Evolutionary conservation across 2,888 invertebrate species (phyloP).

Genomic region (Euspilapteryx auroguttella): DNA sequence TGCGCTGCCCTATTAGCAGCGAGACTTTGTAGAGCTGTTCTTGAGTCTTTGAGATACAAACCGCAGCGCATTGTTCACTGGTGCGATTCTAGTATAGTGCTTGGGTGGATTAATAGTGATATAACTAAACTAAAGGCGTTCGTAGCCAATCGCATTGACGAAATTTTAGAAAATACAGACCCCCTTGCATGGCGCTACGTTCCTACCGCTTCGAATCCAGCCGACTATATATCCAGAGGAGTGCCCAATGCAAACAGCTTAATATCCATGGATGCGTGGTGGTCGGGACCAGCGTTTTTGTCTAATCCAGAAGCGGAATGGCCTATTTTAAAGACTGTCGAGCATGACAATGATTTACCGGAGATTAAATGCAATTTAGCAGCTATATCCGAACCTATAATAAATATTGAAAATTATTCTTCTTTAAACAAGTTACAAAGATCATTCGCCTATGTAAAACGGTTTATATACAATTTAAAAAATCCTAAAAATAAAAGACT

Average conservation of each 20-base stretch:
- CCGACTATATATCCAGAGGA: conserved; percentile 7
- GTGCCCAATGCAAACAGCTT: not conserved
- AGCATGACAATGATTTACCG: too few species aligned
- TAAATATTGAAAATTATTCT: conserved; percentile 7
- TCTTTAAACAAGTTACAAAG: conserved; percentile 5
- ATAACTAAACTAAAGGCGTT: conserved; percentile 9
- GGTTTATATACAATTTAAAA: conserved; percentile 2
- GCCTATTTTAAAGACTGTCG: too few species aligned
- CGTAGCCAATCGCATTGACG: conserved; percentile 8
- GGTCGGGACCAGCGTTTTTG: too few species aligned
- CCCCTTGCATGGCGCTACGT: conserved; percentile 7
- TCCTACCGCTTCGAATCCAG: conserved; percentile 5
- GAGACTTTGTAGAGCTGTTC: conserved; percentile 7
- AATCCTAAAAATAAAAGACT: not conserved
- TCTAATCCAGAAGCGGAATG: too few species aligned
- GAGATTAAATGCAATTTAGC: too few species aligned
- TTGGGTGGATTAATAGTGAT: conserved; percentile 8
- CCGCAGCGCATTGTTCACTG: conserved; percentile 8
- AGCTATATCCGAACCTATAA: too few species aligned
- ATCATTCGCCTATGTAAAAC: conserved; percentile 5
- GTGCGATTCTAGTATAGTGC: conserved; percentile 9
- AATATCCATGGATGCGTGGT: too few species aligned
- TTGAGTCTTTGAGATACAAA: conserved; percentile 6
- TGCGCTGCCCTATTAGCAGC: conserved; percentile 11
- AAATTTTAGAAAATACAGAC: conserved; percentile 8